Conservation (phyloP, 2,888 invertebrate species). For the Subacronicta megacephala region DNA sequence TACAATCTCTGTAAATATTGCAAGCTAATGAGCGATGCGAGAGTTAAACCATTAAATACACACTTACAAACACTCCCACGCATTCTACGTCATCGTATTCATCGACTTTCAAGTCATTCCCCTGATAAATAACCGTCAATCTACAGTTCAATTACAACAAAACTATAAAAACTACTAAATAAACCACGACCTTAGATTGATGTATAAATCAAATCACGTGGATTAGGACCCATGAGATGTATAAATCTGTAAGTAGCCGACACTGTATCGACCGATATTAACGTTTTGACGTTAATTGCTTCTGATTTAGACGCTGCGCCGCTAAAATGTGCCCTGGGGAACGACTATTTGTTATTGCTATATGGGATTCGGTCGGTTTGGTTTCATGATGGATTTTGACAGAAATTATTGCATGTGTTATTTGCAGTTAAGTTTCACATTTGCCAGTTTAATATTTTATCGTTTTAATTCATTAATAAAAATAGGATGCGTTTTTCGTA, state of each 20-base stretch:
- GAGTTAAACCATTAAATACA: too few relatives aligned
- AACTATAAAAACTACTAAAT: conserved; percentile 55
- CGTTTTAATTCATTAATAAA: too few relatives aligned
- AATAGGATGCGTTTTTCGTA: too few relatives aligned
- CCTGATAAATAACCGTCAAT: conserved; percentile 24
- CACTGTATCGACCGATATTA: conserved; percentile 74
- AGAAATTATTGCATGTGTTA: conserved; percentile 3
- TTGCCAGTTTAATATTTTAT: too few relatives aligned
- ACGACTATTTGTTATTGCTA: conserved; percentile 28
- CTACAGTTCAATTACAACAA: conserved; percentile 18
- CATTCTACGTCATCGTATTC: conserved; percentile 12
- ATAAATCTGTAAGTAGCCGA: conserved; percentile 77
- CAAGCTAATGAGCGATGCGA: too few relatives aligned
- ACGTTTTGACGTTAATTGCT: conserved; percentile 84
- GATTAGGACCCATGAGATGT: conserved; percentile 61
- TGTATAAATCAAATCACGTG: conserved; percentile 59
- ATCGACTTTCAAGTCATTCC: conserved; percentile 18
- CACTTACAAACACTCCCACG: neutral
- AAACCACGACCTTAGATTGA: conserved; percentile 52
- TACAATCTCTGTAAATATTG: too few relatives aligned
- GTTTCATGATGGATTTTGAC: conserved; percentile 18
- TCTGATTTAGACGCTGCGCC: conserved; percentile 72
- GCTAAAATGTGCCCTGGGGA: conserved; percentile 70
- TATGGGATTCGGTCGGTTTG: conserved; percentile 24
- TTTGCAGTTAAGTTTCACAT: neutral